Evolutionary conservation across 2,113 vertebrate genomes (phyloP), one percentile per base, ranked within the genome.

Genomic region (Oreochromis spilurus): DNA sequence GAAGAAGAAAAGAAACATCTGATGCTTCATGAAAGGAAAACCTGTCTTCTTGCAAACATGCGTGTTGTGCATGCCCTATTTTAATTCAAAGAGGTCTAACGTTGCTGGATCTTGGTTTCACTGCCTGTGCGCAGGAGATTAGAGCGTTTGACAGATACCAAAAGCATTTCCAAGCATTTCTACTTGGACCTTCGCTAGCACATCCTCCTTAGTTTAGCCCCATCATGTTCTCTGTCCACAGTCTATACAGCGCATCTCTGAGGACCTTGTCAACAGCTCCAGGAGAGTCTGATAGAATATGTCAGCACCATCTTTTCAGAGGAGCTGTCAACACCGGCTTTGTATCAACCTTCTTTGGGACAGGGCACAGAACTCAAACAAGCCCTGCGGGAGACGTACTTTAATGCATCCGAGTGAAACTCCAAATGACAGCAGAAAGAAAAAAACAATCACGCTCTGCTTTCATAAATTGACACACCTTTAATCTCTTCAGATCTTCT

Each of bases 241-340:
- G 88, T 83, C 90, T 79, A 81, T 82, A 88, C 82, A 31, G 90
- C 78, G 77, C 90, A 87, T 82, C 88, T 91, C 88, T 8, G 83
- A 94, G 92, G 87, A 88, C 75, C 89, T 83, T 95, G 95, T 96
- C 95, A 95, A 86, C 95, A 92, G 90, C 93, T 92, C 84, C 43
- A 53, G 79, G 86, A 91, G 89, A 90, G 87, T 85, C 85, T 93
- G 94, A 95, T 87, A 89, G 93, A 87, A 89, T 79, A 81, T 94
- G 95, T 96, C 95, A 94, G 93, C 94, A 40, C 93, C 87, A 79
- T 93, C 92, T 94, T 94, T 94, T 90, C 92, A 94, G 86, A 86
- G 82, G 77, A 83, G 84, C 92, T 94, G 89, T 94, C 95, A 94
- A 77, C 95, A 77, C 91, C 36, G 24, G 91, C 93, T 95, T 92